Evolutionary conservation across 1,140 invertebrate species (phyloP).

Genomic region (Rhynchophorus ferrugineus): DNA sequence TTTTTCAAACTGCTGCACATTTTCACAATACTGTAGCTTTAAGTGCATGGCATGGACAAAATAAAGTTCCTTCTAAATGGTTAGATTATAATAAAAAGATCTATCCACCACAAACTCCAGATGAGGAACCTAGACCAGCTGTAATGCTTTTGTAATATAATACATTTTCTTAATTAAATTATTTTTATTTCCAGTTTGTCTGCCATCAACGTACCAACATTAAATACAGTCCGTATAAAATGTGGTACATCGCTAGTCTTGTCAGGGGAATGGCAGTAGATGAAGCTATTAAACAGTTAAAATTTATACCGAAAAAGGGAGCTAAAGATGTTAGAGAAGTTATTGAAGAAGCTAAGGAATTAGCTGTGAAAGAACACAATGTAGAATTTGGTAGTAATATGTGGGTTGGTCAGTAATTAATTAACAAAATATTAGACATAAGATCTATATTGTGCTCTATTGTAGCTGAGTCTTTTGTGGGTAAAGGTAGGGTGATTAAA

Average conservation of each 20-base stretch:
- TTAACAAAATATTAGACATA: slow-evolving; percentile 7
- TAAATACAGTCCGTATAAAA: slow-evolving; percentile 83
- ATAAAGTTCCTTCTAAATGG: slow-evolving; percentile 42
- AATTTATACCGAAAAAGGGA: slow-evolving; percentile 78
- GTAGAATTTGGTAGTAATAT: slow-evolving; percentile 93
- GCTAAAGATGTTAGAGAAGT: slow-evolving; percentile 70
- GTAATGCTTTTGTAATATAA: slow-evolving; percentile 48
- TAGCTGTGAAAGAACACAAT: slow-evolving; percentile 83
- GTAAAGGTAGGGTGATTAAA: slow-evolving; percentile 68
- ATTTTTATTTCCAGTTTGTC: slow-evolving; percentile 62
- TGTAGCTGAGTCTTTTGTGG: slow-evolving; percentile 77
- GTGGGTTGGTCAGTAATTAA: slow-evolving; percentile 90
- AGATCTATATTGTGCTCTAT: slow-evolving; percentile 15
- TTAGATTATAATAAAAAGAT: slow-evolving; percentile 63
- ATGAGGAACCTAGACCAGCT: slow-evolving; percentile 72
- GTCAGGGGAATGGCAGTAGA: slow-evolving; percentile 88
- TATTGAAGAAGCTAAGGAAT: slow-evolving; percentile 78
- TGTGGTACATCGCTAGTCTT: slow-evolving; percentile 84
- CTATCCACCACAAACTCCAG: slow-evolving; percentile 66
- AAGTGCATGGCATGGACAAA: slow-evolving; percentile 9
- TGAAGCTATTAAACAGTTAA: slow-evolving; percentile 86
- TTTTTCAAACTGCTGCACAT: slow-evolving; percentile 7
- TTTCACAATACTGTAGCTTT: slow-evolving; percentile 11
- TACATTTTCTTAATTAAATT: neutral
- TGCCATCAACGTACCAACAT: slow-evolving; percentile 76